These are phyloP conservation scores for Phylloscopus trochiloides DNA, from an alignment of 2,113 vertebrate genomes.

Conservation along the genomic window DNA sequence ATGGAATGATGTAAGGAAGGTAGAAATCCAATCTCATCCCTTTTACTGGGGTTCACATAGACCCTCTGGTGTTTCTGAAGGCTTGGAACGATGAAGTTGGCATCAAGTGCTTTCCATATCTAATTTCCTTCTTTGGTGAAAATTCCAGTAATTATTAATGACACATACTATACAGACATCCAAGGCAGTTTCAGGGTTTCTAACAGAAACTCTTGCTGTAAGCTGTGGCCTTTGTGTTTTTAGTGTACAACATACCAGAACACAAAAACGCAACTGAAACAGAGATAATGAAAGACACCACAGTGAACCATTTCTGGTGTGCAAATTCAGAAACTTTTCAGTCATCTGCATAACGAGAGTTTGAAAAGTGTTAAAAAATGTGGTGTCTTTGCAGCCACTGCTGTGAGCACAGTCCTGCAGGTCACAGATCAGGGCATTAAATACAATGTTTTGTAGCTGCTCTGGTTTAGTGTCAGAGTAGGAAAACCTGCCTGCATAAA, in stretches of 20 bases:
- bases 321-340: background rate
- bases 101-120: slow-evolving; percentile 5
- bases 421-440: background rate
- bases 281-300: background rate
- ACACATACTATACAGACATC: background rate
- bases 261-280: background rate
- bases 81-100: background rate
- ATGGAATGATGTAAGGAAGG: slow-evolving; percentile 23
- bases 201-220: background rate
- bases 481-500: background rate
- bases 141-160: background rate
- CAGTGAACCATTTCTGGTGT: background rate
- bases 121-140: slow-evolving; percentile 30
- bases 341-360: background rate
- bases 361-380: background rate
- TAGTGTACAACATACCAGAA: background rate
- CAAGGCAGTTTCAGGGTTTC: background rate
- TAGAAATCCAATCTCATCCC: background rate
- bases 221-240: background rate
- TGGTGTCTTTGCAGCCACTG: background rate
- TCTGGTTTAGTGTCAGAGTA: background rate
- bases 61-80: background rate
- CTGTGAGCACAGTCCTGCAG: background rate
- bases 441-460: background rate
- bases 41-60: background rate